Percentiles rank a stretch among this genome's conserved stretches.
Conservation (phyloP, 1,140 invertebrate species). For the Musca domestica region DNA sequence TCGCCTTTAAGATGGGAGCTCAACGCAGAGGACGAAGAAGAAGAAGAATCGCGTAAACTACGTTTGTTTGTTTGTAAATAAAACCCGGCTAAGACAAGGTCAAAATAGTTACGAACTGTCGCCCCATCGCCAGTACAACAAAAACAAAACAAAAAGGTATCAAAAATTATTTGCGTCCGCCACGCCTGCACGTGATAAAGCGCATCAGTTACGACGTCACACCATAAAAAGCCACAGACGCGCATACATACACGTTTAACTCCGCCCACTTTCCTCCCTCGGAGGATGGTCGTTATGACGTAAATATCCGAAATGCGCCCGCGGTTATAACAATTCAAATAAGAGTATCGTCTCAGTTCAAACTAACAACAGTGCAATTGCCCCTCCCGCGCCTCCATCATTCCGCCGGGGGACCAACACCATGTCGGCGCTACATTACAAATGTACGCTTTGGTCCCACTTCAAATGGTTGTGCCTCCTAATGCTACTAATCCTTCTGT, state of each 20-base stretch:
- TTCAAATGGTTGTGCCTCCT: constrained; percentile 46
- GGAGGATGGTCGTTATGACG: not conserved
- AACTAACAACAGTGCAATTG: not conserved
- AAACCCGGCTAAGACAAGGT: constrained; percentile 17
- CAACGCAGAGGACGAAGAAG: not conserved
- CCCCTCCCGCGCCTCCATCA: not conserved
- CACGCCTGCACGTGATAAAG: not conserved
- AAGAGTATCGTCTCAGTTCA: not conserved
- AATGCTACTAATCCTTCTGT: constrained; percentile 38
- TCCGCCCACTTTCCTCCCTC: not conserved
- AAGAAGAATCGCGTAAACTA: constrained; percentile 1
- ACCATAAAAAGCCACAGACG: not conserved
- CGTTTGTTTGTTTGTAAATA: constrained; percentile 21
- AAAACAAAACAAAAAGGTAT: no score
- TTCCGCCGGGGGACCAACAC: not conserved
- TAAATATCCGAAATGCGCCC: not conserved
- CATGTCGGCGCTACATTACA: constrained; percentile 17
- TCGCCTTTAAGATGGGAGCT: not conserved
- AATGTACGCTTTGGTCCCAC: constrained; percentile 34
- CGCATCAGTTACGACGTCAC: not conserved
- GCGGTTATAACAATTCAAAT: no score
- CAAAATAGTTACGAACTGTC: constrained; percentile 3
- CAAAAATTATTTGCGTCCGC: not conserved
- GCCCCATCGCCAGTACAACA: not conserved
- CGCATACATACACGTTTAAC: no score